A percentile compares a stretch with the other conserved stretches of the same genome.
Evolutionary conservation across 2,113 vertebrate genomes (phyloP).

Genomic region (Hiodon tergisus): DNA sequence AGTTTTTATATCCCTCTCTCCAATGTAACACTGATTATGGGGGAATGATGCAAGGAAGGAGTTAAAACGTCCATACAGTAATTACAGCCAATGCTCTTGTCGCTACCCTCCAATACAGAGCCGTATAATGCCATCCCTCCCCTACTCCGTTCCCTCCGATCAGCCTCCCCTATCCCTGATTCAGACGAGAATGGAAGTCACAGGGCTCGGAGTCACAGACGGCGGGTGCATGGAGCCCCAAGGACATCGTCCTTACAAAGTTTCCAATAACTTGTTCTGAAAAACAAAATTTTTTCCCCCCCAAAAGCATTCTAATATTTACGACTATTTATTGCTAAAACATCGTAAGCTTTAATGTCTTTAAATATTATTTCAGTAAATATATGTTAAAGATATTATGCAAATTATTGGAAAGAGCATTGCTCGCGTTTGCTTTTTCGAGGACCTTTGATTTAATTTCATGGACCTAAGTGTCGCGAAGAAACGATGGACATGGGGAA

Average conservation of each 20-base stretch:
- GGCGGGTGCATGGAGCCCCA: constrained; percentile 40
- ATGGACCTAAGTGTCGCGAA: constrained; percentile 58
- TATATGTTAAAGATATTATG: neutral
- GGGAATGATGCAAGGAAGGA: constrained; percentile 43
- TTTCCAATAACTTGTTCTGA: neutral
- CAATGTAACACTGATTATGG: neutral
- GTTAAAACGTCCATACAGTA: constrained; percentile 70
- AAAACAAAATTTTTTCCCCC: neutral
- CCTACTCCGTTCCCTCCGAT: constrained; percentile 15
- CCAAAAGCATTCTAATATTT: neutral
- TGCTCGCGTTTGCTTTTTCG: constrained; percentile 18
- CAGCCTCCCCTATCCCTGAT: constrained; percentile 52
- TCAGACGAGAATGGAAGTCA: constrained; percentile 66
- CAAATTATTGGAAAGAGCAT: constrained; percentile 8
- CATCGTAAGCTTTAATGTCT: neutral
- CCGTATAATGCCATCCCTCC: constrained; percentile 44
- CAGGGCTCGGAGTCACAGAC: constrained; percentile 48
- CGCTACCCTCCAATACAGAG: constrained; percentile 65
- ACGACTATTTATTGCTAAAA: neutral
- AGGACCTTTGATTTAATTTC: constrained; percentile 37
- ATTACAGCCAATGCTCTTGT: constrained; percentile 52
- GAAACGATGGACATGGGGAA: constrained; percentile 56
- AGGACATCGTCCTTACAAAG: constrained; percentile 25
- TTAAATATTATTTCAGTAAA: neutral
- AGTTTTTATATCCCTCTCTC: neutral